phyloP scores from a whole-genome alignment of 2,113 vertebrate species.

The Alligator mississippiensis region DNA sequence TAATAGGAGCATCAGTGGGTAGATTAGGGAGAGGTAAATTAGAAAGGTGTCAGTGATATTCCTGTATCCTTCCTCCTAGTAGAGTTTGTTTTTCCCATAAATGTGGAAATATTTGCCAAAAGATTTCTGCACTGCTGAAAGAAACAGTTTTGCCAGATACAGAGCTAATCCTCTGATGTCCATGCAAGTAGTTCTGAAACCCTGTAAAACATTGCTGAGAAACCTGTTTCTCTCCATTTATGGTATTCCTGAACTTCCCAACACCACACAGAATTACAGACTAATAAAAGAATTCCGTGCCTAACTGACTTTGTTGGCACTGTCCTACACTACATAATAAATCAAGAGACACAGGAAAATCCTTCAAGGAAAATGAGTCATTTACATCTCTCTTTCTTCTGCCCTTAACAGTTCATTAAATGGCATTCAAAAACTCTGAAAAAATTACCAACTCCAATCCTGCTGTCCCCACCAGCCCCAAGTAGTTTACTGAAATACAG shows the following conservation, averaged over 20 bases:
- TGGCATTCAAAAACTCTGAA: neutral
- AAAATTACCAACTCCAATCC: fast-evolving
- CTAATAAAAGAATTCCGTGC: slow-evolving; percentile 53
- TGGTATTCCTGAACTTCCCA: slow-evolving; percentile 41
- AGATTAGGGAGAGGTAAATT: slow-evolving; percentile 23
- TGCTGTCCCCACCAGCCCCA: neutral
- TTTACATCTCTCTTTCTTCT: slow-evolving; percentile 19
- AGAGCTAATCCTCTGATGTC: slow-evolving; percentile 37
- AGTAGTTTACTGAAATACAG: slow-evolving; percentile 9
- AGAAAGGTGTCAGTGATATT: neutral
- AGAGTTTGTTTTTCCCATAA: slow-evolving; percentile 37
- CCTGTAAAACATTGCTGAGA: slow-evolving; percentile 30
- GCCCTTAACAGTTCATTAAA: neutral
- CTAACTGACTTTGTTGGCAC: slow-evolving; percentile 34
- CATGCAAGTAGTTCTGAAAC: slow-evolving; percentile 49
- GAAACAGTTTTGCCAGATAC: slow-evolving; percentile 30
- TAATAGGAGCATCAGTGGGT: slow-evolving; percentile 13
- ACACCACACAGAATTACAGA: slow-evolving; percentile 57
- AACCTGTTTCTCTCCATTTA: slow-evolving; percentile 70
- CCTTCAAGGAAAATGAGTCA: slow-evolving; percentile 19
- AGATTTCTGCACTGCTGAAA: slow-evolving; percentile 44
- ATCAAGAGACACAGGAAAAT: neutral
- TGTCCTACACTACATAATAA: neutral
- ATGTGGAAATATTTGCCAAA: slow-evolving; percentile 38
- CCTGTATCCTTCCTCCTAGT: neutral